These are phyloP conservation scores for Notospermus geniculatus DNA, from an alignment of 1,140 invertebrate species.

Conservation along the genomic window DNA sequence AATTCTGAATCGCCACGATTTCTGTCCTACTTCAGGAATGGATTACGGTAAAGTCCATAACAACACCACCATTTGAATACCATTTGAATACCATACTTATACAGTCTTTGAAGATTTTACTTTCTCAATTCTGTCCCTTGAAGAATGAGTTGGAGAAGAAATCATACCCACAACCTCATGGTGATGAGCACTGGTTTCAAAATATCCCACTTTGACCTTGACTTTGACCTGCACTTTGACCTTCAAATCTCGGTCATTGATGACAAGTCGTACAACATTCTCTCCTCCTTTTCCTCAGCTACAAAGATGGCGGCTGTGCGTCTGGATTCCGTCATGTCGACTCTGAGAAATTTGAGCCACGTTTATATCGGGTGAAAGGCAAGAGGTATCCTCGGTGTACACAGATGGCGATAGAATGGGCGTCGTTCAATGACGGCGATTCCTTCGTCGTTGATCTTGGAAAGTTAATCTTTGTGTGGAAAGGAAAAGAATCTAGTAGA, in stretches of 20 bases:
- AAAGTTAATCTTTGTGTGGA: constrained; percentile 75
- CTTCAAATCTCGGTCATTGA: no score
- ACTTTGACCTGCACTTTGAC: no score
- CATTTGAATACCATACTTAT: no score
- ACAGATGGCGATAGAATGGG: constrained; percentile 71
- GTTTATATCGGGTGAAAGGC: constrained; percentile 85
- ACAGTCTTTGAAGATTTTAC: no score
- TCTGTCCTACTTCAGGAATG: constrained; percentile 72
- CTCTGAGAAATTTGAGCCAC: constrained; percentile 61
- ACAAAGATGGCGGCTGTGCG: constrained; percentile 76
- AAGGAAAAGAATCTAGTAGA: constrained; percentile 57
- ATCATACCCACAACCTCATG: no score
- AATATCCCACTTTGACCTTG: no score
- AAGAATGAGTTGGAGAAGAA: no score
- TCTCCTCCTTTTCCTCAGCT: constrained; percentile 60
- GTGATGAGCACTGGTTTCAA: no score
- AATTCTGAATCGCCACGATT: constrained; percentile 79
- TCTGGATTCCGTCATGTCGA: constrained; percentile 84
- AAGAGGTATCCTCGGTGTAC: constrained; percentile 73
- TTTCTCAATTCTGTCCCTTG: no score
- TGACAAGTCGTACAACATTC: no score
- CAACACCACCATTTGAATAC: no score
- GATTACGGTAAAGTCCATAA: constrained; percentile 59
- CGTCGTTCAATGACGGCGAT: constrained; percentile 86
- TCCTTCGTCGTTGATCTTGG: constrained; percentile 84